These are phyloP conservation scores for Toxotes lorentzi DNA, from an alignment of 2,797 vertebrate species.

Conservation along the genomic window DNA sequence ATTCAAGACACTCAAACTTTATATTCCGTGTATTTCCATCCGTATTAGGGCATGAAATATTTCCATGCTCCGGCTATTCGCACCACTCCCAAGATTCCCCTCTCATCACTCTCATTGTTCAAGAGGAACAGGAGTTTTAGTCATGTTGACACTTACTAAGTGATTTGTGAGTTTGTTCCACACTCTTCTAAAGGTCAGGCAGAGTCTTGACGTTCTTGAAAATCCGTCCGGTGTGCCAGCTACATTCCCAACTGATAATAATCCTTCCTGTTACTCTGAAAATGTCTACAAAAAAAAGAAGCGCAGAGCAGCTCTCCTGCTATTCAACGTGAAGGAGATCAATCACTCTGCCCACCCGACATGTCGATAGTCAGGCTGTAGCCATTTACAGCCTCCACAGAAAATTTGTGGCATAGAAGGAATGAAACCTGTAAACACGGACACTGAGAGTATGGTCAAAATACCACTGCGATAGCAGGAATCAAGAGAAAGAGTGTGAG, in stretches of 20 bases:
- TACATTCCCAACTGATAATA: slow-evolving; percentile 60
- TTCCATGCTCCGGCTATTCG: slow-evolving; percentile 55
- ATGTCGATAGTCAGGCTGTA: slow-evolving; percentile 3
- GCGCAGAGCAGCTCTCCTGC: slow-evolving; percentile 29
- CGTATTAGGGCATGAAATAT: slow-evolving; percentile 58
- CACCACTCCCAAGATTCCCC: slow-evolving; percentile 63
- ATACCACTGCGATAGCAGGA: slow-evolving; percentile 15
- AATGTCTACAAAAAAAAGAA: slow-evolving; percentile 42
- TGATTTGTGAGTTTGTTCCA: slow-evolving; percentile 77
- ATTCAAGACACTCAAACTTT: slow-evolving; percentile 36
- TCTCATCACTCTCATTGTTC: slow-evolving; percentile 65
- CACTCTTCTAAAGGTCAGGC: slow-evolving; percentile 65
- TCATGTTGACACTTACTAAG: slow-evolving; percentile 61
- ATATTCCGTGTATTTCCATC: slow-evolving; percentile 53
- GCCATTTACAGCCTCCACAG: slow-evolving; percentile 30
- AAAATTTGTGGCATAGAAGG: slow-evolving; percentile 24
- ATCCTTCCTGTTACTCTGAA: slow-evolving; percentile 62
- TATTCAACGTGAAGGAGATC: slow-evolving; percentile 35
- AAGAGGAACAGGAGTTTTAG: slow-evolving; percentile 53
- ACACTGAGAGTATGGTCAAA: neutral
- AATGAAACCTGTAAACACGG: slow-evolving; percentile 31
- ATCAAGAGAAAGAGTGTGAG: slow-evolving; percentile 36
- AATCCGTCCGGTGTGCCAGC: slow-evolving; percentile 65
- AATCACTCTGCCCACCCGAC: slow-evolving; percentile 35
- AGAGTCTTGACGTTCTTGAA: slow-evolving; percentile 70